Conservation (phyloP, 2,113 vertebrate species). For the Martes martes region DNA sequence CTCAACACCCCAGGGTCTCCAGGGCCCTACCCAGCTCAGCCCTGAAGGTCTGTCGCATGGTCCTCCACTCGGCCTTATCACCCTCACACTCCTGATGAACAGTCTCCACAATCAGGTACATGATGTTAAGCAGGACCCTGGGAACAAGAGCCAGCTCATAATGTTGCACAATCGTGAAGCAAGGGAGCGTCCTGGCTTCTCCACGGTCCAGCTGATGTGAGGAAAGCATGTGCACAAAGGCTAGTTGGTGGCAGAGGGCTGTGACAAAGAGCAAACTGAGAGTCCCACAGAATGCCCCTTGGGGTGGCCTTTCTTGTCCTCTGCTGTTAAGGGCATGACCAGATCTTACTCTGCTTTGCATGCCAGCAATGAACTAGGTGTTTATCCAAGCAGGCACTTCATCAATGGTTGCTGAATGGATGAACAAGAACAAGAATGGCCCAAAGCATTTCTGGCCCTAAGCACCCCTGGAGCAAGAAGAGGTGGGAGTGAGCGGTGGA, state of each 20-base stretch:
- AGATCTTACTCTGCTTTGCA: neutral
- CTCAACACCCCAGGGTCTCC: neutral
- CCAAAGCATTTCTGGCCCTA: neutral
- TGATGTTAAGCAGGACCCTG: constrained; percentile 97
- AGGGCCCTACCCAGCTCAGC: constrained; percentile 90
- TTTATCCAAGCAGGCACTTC: neutral
- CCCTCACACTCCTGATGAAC: constrained; percentile 93
- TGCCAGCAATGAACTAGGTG: neutral
- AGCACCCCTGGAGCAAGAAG: neutral
- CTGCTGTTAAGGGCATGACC: neutral
- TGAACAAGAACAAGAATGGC: neutral
- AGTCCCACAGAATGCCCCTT: neutral
- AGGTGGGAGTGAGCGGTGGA: neutral
- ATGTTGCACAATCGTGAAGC: neutral
- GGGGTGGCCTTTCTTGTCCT: neutral
- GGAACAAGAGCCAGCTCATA: neutral
- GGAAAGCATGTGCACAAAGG: neutral
- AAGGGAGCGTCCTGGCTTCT: neutral
- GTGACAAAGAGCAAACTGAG: neutral
- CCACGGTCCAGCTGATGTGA: neutral
- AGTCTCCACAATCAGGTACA: constrained; percentile 97
- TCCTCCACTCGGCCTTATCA: constrained; percentile 92
- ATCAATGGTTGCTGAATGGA: neutral
- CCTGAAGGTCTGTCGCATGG: constrained; percentile 92
- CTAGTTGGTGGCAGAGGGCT: neutral